Percentiles rank a stretch among this genome's conserved stretches.
phyloP scores from a whole-genome alignment of 2,113 vertebrate genomes.

The Bolborhynchus lineola region DNA sequence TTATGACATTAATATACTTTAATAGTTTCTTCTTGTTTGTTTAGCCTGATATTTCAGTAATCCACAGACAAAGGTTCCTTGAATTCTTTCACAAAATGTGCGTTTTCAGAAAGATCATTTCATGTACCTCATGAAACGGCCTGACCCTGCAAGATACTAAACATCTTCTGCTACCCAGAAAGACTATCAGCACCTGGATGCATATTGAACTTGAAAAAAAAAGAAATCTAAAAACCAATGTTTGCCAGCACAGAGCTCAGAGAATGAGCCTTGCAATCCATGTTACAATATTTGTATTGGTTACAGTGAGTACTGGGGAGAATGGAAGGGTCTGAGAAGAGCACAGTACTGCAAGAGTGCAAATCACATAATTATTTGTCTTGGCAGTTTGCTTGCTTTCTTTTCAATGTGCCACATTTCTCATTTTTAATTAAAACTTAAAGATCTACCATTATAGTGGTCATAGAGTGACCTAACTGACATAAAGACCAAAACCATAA shows the following conservation, averaged over 20 bases:
- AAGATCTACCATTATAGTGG: background rate
- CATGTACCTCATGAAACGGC: accelerated
- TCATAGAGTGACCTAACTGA: background rate
- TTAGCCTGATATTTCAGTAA: background rate
- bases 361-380: background rate
- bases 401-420: background rate
- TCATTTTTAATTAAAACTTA: background rate
- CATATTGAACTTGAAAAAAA: background rate
- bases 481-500: background rate
- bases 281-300: background rate
- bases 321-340: background rate
- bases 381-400: background rate
- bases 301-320: background rate
- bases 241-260: background rate
- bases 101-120: background rate
- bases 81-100: background rate
- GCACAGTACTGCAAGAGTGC: background rate
- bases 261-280: background rate
- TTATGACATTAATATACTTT: background rate
- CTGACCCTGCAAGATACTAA: background rate
- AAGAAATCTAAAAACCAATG: background rate
- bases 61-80: background rate
- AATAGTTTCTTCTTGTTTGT: background rate
- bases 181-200: background rate
- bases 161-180: background rate